Base-by-base conservation (phyloP, 2,797 vertebrate species). In the Poecilia gillii region DNA sequence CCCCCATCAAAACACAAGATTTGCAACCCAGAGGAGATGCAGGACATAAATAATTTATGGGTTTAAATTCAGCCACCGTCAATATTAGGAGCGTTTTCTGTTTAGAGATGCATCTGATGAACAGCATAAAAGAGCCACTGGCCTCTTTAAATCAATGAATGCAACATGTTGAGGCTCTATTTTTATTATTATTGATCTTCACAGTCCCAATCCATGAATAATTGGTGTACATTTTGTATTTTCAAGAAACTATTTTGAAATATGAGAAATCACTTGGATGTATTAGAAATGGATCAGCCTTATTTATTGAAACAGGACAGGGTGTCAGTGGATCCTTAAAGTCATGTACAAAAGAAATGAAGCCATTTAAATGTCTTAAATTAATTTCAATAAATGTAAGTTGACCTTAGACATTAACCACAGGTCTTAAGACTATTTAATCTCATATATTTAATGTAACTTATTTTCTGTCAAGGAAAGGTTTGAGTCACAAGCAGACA, bases 1-100 rank as follows among this genome's bases (percentile, higher is more conserved):
- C 74, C 80, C 75, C 79, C 81, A 90, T 91, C 87, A 85, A 88
- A 90, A 89, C 84, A 73, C 79, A 91, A 81, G 88, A 92, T 92
- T 93, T 90, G 89, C 85, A 79, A 70, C 72, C 3, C n/a, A 59
- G 73, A 87, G 62, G 82, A 74, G 81, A 85, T 68, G 71, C 74
- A 51, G 75, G 0, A 66, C 83, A 89, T 92, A 36, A 85, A 92
- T 92, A 88, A 91, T 91, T 91, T 4, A 90, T 59, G 7, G 57
- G 72, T 87, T 80, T 70, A 73, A 88, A 85, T 53, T 77, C 64
- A 82, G 73, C 73, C 82, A 73, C 80, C 33, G 75, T 90, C 77
- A 79, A 79, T 74, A 80, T 88, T 85, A 76, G 64, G 46, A 81
- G 45, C 45, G 85, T 78, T 78, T 79, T 80, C 73, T 78, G 18